phyloP scores from a whole-genome alignment of 1,140 invertebrate species.

The Lepidotrigona ventralis region DNA sequence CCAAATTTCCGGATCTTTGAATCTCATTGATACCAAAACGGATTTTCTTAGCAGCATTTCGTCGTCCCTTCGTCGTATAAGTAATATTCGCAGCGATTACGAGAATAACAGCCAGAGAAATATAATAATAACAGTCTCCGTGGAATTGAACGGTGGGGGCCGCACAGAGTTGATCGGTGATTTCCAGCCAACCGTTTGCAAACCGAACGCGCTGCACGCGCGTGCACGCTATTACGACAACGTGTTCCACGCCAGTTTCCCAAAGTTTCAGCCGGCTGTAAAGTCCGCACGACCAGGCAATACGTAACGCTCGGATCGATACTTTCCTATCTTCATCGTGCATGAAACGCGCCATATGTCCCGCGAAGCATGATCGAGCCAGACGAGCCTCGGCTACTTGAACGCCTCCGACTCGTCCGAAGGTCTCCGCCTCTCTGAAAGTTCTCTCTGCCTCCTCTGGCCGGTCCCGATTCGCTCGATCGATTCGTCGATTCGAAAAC shows the following conservation, averaged over 20 bases:
- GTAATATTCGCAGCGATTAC: neutral
- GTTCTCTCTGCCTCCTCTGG: neutral
- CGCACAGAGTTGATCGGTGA: neutral
- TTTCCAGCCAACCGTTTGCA: neutral
- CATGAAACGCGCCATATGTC: slow-evolving; percentile 33
- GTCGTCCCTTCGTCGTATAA: neutral
- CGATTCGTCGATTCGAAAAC: slow-evolving; percentile 35
- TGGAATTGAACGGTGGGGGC: neutral
- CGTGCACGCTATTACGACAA: neutral
- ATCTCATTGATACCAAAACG: neutral
- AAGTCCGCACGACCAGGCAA: slow-evolving; percentile 6
- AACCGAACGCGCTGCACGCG: neutral
- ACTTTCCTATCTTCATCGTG: slow-evolving; percentile 35
- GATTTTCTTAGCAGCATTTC: neutral
- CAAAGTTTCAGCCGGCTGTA: slow-evolving; percentile 18
- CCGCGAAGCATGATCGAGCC: slow-evolving; percentile 22
- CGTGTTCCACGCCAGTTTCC: slow-evolving; percentile 22
- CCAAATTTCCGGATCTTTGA: neutral
- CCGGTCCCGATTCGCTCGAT: slow-evolving; percentile 8
- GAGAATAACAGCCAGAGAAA: slow-evolving; percentile 6
- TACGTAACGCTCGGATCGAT: slow-evolving; percentile 25
- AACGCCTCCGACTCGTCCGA: slow-evolving; percentile 5
- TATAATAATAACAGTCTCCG: neutral
- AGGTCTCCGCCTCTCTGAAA: neutral
- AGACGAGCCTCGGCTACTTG: slow-evolving; percentile 3